Evolutionary conservation across 2,113 vertebrate genomes (phyloP).

Genomic region (Antigone vipio): DNA sequence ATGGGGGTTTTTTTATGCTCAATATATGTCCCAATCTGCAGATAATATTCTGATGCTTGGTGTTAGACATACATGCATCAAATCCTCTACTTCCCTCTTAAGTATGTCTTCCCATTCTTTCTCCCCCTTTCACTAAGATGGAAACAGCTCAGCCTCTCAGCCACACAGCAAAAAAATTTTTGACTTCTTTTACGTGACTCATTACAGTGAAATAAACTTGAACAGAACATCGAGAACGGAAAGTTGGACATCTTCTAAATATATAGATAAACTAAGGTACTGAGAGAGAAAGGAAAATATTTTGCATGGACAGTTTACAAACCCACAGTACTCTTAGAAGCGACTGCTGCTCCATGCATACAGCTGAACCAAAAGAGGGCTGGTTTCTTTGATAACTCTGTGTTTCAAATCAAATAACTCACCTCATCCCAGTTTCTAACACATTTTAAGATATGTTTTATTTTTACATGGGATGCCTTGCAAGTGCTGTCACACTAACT

Average conservation of each 20-base stretch:
- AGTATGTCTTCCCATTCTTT: neutral
- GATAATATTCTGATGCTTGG: neutral
- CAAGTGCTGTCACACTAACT: neutral
- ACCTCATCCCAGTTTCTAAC: neutral
- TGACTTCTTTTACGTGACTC: neutral
- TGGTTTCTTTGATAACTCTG: neutral
- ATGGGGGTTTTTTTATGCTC: neutral
- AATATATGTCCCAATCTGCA: neutral
- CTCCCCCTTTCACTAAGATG: neutral
- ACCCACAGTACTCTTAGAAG: neutral
- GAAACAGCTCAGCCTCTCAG: neutral
- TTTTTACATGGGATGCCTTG: neutral
- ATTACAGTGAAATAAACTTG: neutral
- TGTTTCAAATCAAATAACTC: neutral
- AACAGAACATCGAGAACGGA: neutral
- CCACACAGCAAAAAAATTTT: neutral
- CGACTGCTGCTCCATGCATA: neutral
- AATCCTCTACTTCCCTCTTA: neutral
- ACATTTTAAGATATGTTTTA: neutral
- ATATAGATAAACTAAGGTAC: neutral
- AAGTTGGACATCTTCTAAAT: neutral
- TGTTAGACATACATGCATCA: neutral
- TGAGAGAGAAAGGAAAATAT: neutral
- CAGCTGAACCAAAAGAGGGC: neutral
- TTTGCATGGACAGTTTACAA: neutral